Base-by-base conservation (phyloP, 2,113 vertebrate species). In the Acanthisitta chloris region DNA sequence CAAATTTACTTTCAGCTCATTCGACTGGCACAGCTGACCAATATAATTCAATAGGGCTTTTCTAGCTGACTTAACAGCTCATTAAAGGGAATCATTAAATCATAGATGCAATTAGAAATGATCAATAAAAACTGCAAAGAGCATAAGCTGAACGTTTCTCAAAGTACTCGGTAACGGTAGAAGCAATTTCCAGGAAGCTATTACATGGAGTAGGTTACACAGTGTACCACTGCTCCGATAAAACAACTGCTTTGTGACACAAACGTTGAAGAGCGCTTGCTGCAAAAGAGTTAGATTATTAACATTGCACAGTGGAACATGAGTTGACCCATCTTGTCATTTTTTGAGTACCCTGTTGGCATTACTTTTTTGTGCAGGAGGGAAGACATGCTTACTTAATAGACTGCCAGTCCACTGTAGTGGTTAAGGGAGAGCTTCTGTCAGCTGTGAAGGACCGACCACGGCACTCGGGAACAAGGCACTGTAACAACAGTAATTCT, bases 381-480 rank as follows among this genome's bases (percentile, higher is more conserved):
- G 14, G 24, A 51, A 55, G 29, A 81, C 3, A 12, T 36, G 69
- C 98, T 97, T 98, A 99, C 99, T 99, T 99, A 90, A 99, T 98
- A 70, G 98, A 98, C 97, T 99, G 99, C 99, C 99, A 99, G 98
- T 99, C 99, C 71, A 99, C 98, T 3, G 99, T 99, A 20, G 98
- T 98, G 14, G 99, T 99, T n/a, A 99, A 97, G 93, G 99, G 98
- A 96, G 99, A 99, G 93, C 98, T 98, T 81, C 98, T 98, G 57
- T 98, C 97, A 40, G 99, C 94, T 23, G 93, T 94, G 94, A 99
- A 99, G 21, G 98, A 98, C 33, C 97, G 98, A 61, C 99, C 98
- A 54, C 98, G 98, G 92, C 99, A 99, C 25, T 98, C 97, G 1
- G 98, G 97, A 88, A 98, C 93, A 45, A 98, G 96, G 94, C 99